Conservation (phyloP, 2,113 vertebrate species). For the Phyllostomus discolor region DNA sequence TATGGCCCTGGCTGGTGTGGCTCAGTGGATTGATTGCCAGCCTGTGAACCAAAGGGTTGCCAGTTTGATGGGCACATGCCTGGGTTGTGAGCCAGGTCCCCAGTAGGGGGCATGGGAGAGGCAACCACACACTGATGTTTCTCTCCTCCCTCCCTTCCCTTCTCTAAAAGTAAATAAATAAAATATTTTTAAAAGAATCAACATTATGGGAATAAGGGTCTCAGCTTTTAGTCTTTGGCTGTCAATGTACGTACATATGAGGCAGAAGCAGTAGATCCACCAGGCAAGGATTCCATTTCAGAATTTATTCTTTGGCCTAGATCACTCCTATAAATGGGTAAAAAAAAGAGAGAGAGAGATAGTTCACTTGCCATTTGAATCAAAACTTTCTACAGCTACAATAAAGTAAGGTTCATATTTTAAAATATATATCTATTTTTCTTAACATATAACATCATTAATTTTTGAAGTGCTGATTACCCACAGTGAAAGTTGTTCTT, state of each 20-base stretch:
- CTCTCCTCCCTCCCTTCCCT: no score
- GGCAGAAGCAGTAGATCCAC: rapidly evolving
- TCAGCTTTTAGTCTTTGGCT: neutral
- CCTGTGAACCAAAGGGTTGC: no score
- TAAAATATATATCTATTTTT: neutral
- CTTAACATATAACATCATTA: neutral
- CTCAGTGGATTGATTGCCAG: no score
- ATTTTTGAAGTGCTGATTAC: neutral
- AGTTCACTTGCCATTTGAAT: neutral
- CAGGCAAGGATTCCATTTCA: rapidly evolving
- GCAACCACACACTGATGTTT: no score
- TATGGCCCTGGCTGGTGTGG: no score
- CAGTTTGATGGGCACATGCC: no score
- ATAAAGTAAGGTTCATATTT: neutral
- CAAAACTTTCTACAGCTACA: neutral
- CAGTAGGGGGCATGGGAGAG: no score
- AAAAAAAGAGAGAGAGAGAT: neutral
- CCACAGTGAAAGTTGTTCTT: neutral
- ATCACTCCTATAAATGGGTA: neutral
- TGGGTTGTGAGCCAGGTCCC: no score
- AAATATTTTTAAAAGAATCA: neutral
- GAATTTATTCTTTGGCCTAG: rapidly evolving
- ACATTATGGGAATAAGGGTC: neutral
- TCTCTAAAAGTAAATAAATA: no score
- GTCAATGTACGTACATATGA: neutral